phyloP scores from a whole-genome alignment of 2,113 vertebrate genomes.

The Okapia johnstoni region DNA sequence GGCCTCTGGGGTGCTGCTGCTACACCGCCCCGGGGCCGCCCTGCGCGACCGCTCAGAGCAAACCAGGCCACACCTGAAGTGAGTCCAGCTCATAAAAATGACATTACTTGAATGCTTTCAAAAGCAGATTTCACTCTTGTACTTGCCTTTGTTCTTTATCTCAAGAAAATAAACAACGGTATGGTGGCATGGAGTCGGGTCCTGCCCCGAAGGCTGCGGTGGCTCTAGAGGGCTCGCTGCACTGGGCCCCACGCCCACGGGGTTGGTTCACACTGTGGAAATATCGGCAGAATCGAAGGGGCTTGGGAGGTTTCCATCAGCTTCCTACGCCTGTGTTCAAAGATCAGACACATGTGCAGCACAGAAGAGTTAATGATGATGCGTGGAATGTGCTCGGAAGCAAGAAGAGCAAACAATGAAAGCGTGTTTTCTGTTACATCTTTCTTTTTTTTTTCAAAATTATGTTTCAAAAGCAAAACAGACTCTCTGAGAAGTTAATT shows the following conservation, averaged over 20 bases:
- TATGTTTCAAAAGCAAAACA: neutral
- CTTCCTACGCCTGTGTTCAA: neutral
- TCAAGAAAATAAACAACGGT: constrained; percentile 41
- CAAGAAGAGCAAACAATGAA: neutral
- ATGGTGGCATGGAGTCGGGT: neutral
- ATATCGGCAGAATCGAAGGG: neutral
- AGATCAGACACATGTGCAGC: neutral
- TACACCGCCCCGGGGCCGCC: neutral
- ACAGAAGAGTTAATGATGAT: neutral
- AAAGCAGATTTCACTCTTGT: neutral
- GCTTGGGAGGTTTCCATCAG: neutral
- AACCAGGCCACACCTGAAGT: neutral
- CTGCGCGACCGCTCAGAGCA: neutral
- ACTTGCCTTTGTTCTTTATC: constrained; percentile 42
- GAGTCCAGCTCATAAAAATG: neutral
- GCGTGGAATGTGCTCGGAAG: neutral
- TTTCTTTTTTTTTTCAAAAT: neutral
- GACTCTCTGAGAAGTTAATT: neutral
- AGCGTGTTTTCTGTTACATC: neutral
- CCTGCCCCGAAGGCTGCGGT: neutral
- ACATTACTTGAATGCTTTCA: constrained; percentile 1
- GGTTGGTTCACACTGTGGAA: neutral
- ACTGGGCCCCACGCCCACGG: neutral
- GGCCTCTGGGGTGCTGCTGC: no score
- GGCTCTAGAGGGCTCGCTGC: neutral